These are phyloP conservation scores for Sorex araneus DNA, from an alignment of 2,113 vertebrate species.

Conservation along the genomic window DNA sequence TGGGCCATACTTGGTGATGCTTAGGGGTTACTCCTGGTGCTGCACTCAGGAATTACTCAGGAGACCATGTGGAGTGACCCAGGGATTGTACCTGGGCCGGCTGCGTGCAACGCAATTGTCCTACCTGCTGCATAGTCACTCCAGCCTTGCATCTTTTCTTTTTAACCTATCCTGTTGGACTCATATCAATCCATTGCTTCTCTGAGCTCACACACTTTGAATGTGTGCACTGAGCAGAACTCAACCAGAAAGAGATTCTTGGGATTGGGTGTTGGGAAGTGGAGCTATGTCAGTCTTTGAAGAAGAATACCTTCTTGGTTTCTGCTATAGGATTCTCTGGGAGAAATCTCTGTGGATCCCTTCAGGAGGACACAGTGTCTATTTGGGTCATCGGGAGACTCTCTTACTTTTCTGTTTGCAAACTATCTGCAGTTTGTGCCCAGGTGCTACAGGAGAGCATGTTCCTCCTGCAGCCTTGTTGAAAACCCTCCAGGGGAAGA, in stretches of 20 bases:
- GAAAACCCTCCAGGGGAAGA: not conserved
- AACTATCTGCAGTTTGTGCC: fast-evolving
- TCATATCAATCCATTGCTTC: not conserved
- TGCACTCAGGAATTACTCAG: too few relatives aligned
- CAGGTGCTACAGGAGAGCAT: not conserved
- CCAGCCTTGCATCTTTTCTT: too few relatives aligned
- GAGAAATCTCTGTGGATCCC: not conserved
- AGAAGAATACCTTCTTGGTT: not conserved
- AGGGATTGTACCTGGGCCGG: too few relatives aligned
- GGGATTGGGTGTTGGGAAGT: not conserved
- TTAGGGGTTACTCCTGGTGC: too few relatives aligned
- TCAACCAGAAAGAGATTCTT: not conserved
- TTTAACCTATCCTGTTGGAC: not conserved
- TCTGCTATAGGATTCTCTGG: not conserved
- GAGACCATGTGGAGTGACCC: too few relatives aligned
- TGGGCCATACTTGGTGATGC: too few relatives aligned
- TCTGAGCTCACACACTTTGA: not conserved
- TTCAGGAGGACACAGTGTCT: not conserved
- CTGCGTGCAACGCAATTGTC: too few relatives aligned
- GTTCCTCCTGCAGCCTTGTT: not conserved
- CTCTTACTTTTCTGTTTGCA: not conserved
- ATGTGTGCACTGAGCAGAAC: not conserved
- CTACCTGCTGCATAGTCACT: too few relatives aligned
- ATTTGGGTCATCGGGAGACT: fast-evolving
- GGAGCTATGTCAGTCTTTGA: too few relatives aligned